phyloP scores from a whole-genome alignment of 2,113 vertebrate genomes.

The Porphyrio hochstetteri region DNA sequence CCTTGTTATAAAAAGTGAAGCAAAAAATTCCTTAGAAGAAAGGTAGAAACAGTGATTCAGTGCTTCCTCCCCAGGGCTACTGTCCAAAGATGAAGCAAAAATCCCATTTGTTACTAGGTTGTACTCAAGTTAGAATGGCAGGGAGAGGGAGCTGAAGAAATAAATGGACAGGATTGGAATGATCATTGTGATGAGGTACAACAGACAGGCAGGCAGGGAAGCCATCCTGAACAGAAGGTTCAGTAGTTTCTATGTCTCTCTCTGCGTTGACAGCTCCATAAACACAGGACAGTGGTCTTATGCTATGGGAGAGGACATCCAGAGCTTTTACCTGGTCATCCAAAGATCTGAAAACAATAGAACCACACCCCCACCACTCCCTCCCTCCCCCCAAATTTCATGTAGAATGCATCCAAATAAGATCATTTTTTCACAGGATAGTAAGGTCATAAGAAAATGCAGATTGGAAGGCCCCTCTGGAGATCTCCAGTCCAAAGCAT shows the following conservation, averaged over 20 bases:
- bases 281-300: not conserved
- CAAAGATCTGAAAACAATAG: not conserved
- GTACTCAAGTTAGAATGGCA: not conserved
- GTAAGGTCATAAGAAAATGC: not conserved
- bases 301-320: not conserved
- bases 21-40: not conserved
- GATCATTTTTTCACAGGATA: not conserved
- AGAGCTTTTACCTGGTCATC: not conserved
- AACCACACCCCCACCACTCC: not conserved
- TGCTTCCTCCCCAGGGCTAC: not conserved
- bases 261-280: not conserved
- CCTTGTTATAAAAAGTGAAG: not conserved
- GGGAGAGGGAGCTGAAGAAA: not conserved
- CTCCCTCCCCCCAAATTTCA: not conserved
- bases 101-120: rapidly evolving
- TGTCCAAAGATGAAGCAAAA: not conserved
- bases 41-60: not conserved
- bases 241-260: not conserved
- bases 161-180: not conserved
- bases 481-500: not conserved
- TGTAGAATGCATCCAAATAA: not conserved
- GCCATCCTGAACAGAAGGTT: not conserved
- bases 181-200: not conserved
- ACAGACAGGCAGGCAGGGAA: not conserved
- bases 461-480: not conserved